Base-by-base conservation (phyloP, 2,888 invertebrate genomes). In the Dynastes hyllus region DNA sequence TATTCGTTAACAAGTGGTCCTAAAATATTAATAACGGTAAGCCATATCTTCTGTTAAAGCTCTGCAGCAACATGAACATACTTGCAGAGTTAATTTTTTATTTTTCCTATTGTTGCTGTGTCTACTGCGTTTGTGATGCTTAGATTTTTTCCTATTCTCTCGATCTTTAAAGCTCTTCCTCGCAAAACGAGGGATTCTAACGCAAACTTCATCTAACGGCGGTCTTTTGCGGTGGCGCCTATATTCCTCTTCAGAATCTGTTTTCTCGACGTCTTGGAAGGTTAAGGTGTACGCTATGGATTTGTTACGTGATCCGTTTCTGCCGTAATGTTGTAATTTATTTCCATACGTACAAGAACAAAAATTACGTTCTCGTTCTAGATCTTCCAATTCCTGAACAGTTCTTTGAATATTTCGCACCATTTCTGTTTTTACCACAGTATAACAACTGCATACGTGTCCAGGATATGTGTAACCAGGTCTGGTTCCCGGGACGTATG, bases 1-100 rank as follows among this genome's bases (percentile, higher is more conserved):
- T 92, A 83, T 94, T 94, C 81, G 88, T 90, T 82, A 91, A 90
- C 84, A 96, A 91, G 86, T 94, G 93, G 79, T 95, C 94, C 91
- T 95, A 90, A 37, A 94, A 90, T 5, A 91, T 90, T 6, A 90
- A 87, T 29, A 86, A 63, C 88, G 87, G 13, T 71, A 65, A 73
- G 22, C 37, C 65, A 76, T 69, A 63, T 70, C 76, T 40, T 69
- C 70, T 66, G 55, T 45, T 63, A 75, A 69, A 78, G 73, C 58
- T 53, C 73, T 80, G 63, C 29, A 11, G 66, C 79, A 80, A 63
- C 79, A 79, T 61, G 78, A 82, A 82, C 83, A 83, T 82, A 85
- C 85, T 81, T 84, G 84, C 75, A 86, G 80, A 45, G 83, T 79
- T 37, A 83, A 55, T 67, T 79, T 50, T 77, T 79, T 63, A 4